Base-by-base conservation (phyloP, 2,797 vertebrate genomes). In the Dryobates pubescens region DNA sequence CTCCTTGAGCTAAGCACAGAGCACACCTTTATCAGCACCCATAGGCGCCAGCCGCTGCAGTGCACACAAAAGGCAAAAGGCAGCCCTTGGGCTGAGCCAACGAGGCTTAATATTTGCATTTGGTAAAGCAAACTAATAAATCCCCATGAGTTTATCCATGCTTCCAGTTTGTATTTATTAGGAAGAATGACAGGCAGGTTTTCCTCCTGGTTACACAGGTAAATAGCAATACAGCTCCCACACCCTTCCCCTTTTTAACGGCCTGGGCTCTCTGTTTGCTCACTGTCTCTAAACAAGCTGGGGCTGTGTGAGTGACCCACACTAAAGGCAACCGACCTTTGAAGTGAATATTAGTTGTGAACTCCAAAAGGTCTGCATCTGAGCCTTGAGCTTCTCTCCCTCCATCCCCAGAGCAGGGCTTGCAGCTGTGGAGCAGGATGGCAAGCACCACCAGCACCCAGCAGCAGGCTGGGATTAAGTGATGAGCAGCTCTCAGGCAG, bases 101-200 rank as follows among this genome's bases (percentile, higher is more conserved):
- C 78, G 2, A 69, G 80, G 43, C 91, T 96, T 94, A 82, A 88
- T 97, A 70, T 98, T 97, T 97, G 95, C 94, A 8, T 93, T 96
- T 63, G 86, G 27, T 68, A 97, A 90, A 96, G 95, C 96, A 98
- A 97, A 98, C 96, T 95, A 94, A 94, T 96, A 97, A 98, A 98
- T 96, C 92, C 94, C 57, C 82, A 2, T 20, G 45, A 41, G 65
- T 89, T 95, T 77, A 93, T 86, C 88, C 56, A 5, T 9, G 65
- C 90, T 96, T 89, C 95, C 92, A 30, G 80, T 29, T 94, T 78
- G 96, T 94, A 69, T 89, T 96, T 95, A 89, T 89, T 79, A 91
- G 92, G 79, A 57, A 76, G 88, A 88, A 86, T 9, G 54, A 64
- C 86, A 51, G 85, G 94, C 88, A 84, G 82, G 34, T 51, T 90